A percentile compares a stretch with the other conserved stretches of the same genome.
Conservation (phyloP, 1,140 invertebrate species). For the Drosophila bocqueti region DNA sequence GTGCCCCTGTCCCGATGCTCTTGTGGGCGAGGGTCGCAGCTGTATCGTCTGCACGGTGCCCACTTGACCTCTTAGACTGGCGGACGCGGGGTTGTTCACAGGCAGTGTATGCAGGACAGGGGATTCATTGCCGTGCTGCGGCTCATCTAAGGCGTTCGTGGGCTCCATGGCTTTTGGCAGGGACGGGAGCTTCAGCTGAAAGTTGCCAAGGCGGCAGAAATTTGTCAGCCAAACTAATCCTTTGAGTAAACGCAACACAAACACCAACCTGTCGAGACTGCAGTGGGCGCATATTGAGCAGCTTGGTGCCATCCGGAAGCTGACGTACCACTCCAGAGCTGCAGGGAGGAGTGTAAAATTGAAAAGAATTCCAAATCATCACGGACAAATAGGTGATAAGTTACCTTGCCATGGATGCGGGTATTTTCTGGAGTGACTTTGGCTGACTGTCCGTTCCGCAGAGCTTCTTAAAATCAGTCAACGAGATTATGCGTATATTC, state of each 20-base stretch:
- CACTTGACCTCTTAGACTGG: constrained; percentile 63
- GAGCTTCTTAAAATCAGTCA: constrained; percentile 81
- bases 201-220: not conserved
- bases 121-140: constrained; percentile 40
- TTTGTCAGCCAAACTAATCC: constrained; percentile 3
- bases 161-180: constrained; percentile 25
- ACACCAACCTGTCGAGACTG: constrained; percentile 65
- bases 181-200: constrained; percentile 60
- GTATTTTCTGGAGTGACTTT: constrained; percentile 75
- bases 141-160: constrained; percentile 37
- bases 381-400: not conserved
- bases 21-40: constrained; percentile 50
- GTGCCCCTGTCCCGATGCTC: constrained; percentile 15
- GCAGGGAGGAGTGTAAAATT: not conserved
- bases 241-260: not conserved
- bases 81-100: constrained; percentile 22
- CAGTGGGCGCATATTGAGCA: constrained; percentile 70
- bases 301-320: constrained; percentile 67
- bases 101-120: constrained; percentile 7
- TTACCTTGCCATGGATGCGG: constrained; percentile 70
- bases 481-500: constrained; percentile 82
- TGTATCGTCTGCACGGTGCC: constrained; percentile 73
- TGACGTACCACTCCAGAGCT: constrained; percentile 74
- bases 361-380: not conserved
- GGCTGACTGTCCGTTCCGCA: constrained; percentile 64